Conservation (phyloP, 1,140 invertebrate species). For the Megalonaias nervosa region DNA sequence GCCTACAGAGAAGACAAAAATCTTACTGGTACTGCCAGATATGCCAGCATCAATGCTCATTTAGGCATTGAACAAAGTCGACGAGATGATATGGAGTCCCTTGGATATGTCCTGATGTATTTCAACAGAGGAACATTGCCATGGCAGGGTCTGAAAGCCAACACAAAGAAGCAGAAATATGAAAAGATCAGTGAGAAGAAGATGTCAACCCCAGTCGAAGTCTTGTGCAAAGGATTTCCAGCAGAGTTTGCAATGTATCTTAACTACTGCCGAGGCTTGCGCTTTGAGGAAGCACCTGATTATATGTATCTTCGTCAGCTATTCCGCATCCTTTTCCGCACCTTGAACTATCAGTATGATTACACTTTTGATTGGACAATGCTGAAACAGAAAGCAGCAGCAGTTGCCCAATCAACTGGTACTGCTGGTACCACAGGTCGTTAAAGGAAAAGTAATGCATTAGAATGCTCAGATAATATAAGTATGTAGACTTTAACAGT, state of each 20-base stretch:
- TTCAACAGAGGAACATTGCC: slow-evolving; percentile 92
- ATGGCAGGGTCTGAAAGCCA: slow-evolving; percentile 86
- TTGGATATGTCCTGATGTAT: slow-evolving; percentile 98
- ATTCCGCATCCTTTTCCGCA: slow-evolving; percentile 98
- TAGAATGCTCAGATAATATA: too few species aligned
- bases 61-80: slow-evolving; percentile 83
- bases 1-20: slow-evolving; percentile 97
- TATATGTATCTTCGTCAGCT: slow-evolving; percentile 99
- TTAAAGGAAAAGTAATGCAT: slow-evolving; percentile 20
- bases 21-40: slow-evolving; percentile 95
- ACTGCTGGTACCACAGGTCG: slow-evolving; percentile 53
- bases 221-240: slow-evolving; percentile 94
- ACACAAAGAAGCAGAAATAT: slow-evolving; percentile 96
- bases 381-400: slow-evolving; percentile 89
- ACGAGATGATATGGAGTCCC: slow-evolving; percentile 96
- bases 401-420: slow-evolving; percentile 50
- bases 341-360: slow-evolving; percentile 99
- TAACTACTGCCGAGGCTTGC: slow-evolving; percentile 95
- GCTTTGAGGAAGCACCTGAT: slow-evolving; percentile 97
- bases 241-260: slow-evolving; percentile 99
- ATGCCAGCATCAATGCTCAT: slow-evolving; percentile 94
- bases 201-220: slow-evolving; percentile 96
- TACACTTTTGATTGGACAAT: slow-evolving; percentile 99
- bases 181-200: slow-evolving; percentile 98
- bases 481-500: too few species aligned